Conservation (phyloP, 92 coral and sea anemone genomes). For the Umimayanthus kanabou region DNA sequence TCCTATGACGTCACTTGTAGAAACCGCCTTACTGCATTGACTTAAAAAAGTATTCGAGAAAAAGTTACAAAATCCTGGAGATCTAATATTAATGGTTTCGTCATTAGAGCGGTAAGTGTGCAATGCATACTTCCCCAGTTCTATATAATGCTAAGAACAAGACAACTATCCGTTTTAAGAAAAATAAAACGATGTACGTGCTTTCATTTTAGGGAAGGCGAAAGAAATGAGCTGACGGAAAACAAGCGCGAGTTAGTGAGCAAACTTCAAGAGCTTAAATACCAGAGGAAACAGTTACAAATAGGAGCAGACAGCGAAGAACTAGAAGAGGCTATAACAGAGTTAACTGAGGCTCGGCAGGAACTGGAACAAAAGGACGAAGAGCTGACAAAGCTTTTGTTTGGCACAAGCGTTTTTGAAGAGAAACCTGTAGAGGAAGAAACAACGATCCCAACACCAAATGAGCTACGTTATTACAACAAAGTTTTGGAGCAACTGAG, state of each 20-base stretch:
- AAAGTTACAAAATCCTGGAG: too few relatives aligned
- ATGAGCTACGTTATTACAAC: conserved; percentile 44
- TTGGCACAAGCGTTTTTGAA: conserved; percentile 41
- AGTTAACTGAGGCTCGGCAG: conserved; percentile 43
- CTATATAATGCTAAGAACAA: too few relatives aligned
- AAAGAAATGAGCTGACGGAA: conserved; percentile 28
- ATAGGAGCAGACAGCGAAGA: conserved; percentile 69
- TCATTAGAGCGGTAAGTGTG: too few relatives aligned
- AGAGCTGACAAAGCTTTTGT: conserved; percentile 47
- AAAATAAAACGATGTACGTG: background rate
- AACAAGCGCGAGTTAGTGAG: conserved; percentile 42
- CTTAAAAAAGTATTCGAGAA: too few relatives aligned
- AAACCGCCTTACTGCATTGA: too few relatives aligned
- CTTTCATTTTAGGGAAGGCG: background rate
- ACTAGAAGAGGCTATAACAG: conserved; percentile 52
- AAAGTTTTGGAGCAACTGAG: conserved; percentile 52
- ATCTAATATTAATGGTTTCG: too few relatives aligned
- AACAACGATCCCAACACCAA: conserved; percentile 25
- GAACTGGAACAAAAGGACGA: conserved; percentile 52
- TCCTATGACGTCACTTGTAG: too few relatives aligned
- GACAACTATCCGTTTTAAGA: background rate
- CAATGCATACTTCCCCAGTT: too few relatives aligned
- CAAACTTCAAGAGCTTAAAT: conserved; percentile 54
- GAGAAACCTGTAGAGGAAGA: conserved; percentile 44
- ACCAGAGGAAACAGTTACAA: conserved; percentile 52